Evolutionary conservation across 2,888 invertebrate genomes (phyloP).

Genomic region (Drosophila subquinaria): DNA sequence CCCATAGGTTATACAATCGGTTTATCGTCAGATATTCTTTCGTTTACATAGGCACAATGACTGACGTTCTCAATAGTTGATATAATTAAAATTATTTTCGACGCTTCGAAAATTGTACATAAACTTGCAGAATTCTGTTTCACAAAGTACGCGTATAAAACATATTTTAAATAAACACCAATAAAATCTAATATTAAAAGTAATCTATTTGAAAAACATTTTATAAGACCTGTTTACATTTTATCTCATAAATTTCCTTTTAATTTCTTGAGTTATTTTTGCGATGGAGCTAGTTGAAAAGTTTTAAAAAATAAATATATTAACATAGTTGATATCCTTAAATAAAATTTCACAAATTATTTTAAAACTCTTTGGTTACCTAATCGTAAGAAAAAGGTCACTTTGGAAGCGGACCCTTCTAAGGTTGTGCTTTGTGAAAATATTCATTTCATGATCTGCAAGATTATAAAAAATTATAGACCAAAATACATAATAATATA

Average conservation of each 20-base stretch:
- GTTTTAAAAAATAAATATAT: no score
- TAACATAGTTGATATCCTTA: background rate
- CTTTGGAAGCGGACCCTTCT: background rate
- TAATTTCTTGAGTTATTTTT: background rate
- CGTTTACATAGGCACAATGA: constrained; percentile 71
- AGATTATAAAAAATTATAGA: background rate
- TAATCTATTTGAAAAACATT: background rate
- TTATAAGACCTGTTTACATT: background rate
- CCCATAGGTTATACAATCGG: constrained; percentile 40
- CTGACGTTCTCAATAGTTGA: constrained; percentile 57
- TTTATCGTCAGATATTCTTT: constrained; percentile 68
- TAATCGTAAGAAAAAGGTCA: background rate
- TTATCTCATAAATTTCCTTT: background rate
- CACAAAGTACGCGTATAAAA: background rate
- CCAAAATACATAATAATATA: background rate
- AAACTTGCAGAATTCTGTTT: constrained; percentile 32
- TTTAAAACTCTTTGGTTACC: background rate
- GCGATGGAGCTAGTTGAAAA: no score
- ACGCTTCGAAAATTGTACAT: constrained; percentile 13
- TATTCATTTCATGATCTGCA: constrained; percentile 1
- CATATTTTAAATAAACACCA: background rate
- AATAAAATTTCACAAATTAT: background rate
- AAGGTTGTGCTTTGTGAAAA: background rate
- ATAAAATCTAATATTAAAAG: background rate
- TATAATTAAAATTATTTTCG: constrained; percentile 11